Percentiles rank a stretch among this genome's conserved stretches.
phyloP scores from a whole-genome alignment of 2,113 vertebrate genomes.

The Crotophaga sulcirostris region DNA sequence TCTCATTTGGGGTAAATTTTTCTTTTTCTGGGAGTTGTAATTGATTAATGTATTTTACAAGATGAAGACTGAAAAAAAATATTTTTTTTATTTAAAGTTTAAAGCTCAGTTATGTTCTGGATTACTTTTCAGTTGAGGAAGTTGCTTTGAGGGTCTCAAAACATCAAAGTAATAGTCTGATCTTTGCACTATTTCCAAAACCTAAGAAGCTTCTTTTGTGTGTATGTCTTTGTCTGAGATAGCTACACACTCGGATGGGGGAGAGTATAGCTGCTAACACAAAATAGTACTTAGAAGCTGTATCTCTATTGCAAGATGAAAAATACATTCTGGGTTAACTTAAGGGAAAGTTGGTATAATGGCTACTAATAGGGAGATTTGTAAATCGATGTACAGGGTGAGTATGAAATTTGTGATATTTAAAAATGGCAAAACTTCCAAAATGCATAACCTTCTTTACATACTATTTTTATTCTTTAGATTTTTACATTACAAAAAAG shows the following conservation, averaged over 20 bases:
- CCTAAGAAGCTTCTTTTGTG: not conserved
- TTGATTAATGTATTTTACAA: not conserved
- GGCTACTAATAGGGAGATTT: not conserved
- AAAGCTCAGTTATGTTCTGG: not conserved
- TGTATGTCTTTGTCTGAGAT: not conserved
- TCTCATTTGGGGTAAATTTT: not conserved
- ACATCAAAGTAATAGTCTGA: not conserved
- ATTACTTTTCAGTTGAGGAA: not conserved
- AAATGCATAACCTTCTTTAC: not conserved
- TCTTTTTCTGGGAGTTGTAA: not conserved
- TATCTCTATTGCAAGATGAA: not conserved
- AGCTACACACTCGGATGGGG: not conserved
- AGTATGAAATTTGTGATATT: not conserved
- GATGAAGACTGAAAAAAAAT: not conserved
- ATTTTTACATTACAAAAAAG: not conserved
- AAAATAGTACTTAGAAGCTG: not conserved
- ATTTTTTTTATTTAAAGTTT: not conserved
- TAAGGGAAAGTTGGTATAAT: not conserved
- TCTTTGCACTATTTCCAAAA: conserved; percentile 3
- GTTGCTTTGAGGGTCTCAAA: not conserved
- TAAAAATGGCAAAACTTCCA: not conserved
- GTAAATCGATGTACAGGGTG: not conserved
- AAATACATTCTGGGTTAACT: not conserved
- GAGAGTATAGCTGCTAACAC: not conserved
- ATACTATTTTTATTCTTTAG: not conserved